Evolutionary conservation across 2,888 invertebrate genomes (phyloP), one percentile per base, ranked within the genome.

Genomic region (Metopia argyrocephala): DNA sequence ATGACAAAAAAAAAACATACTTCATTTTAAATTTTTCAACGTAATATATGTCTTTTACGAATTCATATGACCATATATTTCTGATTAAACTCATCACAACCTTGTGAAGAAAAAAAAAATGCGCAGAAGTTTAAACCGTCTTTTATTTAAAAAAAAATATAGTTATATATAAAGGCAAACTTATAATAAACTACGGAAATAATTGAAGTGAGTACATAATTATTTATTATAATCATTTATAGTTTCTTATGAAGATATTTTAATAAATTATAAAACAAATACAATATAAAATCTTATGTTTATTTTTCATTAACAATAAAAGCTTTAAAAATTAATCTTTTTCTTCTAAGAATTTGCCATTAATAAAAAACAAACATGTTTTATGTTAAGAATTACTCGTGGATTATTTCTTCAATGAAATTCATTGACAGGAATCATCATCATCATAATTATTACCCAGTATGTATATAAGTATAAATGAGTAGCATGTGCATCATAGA

Each of bases 351-450:
- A 52, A 56, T 56, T 12, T 38, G 9, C 38, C 12, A 12, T 12
- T 9, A 38, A 15, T 38, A 12, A 12, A 38, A 38, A 38, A 12
- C 15, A 38, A 38, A 38, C 12, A 38, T 38, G 38, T 38, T 38
- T n/a, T 38, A 38, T 38, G 38, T 38, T 38, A 38, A 9, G n/a
- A n/a, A n/a, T n/a, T n/a, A n/a, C n/a, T 15, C 61, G 25, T 28
- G 12, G 38, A 38, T n/a, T n/a, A 38, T 38, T 38, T 9, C 25
- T 48, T 76, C 64, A 69, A 64, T 57, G 50, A 46, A 62, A 62
- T 66, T 69, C 45, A 69, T 52, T 76, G 57, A 76, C 84, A 85
- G 85, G 83, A 85, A 83, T 86, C 86, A 87, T 86, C 87, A 86
- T 86, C 84, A 66, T 52, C 59, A 31, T 27, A n/a, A n/a, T 15